These are phyloP conservation scores for Holothuria glaberrima DNA, from an alignment of 35 echinoderm and acorn worm species.

Conservation along the genomic window DNA sequence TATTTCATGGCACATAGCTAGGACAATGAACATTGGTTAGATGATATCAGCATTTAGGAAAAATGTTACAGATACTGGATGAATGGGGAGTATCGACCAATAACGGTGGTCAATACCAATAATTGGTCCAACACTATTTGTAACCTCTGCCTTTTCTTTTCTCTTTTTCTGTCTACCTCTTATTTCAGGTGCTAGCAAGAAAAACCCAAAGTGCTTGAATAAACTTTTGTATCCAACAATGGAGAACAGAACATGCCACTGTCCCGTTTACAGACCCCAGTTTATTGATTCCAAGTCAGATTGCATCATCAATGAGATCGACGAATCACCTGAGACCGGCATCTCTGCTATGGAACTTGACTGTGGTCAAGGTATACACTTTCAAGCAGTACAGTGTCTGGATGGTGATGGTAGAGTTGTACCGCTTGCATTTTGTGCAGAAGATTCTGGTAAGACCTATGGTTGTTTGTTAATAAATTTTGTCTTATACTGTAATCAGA, in stretches of 20 bases:
- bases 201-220: constrained; percentile 29
- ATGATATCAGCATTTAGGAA: too few relatives aligned
- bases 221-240: constrained; percentile 23
- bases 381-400: constrained; percentile 28
- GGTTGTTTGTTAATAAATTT: too few relatives aligned
- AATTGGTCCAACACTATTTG: too few relatives aligned
- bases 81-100: too few relatives aligned
- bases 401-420: constrained; percentile 13
- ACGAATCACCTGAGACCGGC: neutral
- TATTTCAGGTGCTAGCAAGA: constrained; percentile 30
- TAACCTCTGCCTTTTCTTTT: too few relatives aligned
- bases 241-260: constrained; percentile 2
- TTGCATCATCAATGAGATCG: constrained; percentile 30
- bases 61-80: too few relatives aligned
- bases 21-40: too few relatives aligned
- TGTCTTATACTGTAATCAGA: too few relatives aligned
- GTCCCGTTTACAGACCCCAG: constrained; percentile 24
- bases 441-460: constrained; percentile 29
- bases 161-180: neutral
- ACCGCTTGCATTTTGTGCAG: constrained; percentile 11
- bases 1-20: too few relatives aligned
- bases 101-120: too few relatives aligned
- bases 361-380: constrained; percentile 22
- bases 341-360: constrained; percentile 23
- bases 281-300: constrained; percentile 28